These are phyloP conservation scores for Muscicapa comitata DNA, from an alignment of 2,797 vertebrate species.

Conservation along the genomic window DNA sequence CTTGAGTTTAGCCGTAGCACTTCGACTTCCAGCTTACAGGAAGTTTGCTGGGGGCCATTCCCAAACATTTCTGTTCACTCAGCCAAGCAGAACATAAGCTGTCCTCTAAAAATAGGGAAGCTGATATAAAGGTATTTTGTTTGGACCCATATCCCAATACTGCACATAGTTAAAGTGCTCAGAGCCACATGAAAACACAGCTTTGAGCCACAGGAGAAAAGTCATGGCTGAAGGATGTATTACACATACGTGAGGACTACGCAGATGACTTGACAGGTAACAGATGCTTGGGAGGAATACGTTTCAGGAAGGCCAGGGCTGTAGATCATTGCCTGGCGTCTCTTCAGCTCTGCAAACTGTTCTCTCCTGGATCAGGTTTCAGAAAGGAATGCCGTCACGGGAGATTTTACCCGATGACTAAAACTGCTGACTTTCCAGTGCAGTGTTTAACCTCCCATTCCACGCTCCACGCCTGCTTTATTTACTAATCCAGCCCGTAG, in stretches of 20 bases:
- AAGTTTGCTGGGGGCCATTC: not conserved
- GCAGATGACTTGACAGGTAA: not conserved
- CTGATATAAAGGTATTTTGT: not conserved
- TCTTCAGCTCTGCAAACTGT: not conserved
- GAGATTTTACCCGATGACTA: constrained; percentile 28
- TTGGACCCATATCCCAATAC: not conserved
- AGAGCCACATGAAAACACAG: not conserved
- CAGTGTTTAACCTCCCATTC: not conserved
- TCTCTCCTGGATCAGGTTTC: not conserved
- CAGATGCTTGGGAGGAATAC: constrained; percentile 30
- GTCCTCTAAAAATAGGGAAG: not conserved
- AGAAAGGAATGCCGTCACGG: not conserved
- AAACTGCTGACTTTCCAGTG: constrained; percentile 34
- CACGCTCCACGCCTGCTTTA: not conserved
- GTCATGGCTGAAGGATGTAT: constrained; percentile 49
- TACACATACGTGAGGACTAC: not conserved
- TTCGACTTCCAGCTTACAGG: not conserved
- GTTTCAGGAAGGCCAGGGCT: not conserved
- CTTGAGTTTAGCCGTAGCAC: not conserved
- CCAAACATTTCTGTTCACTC: not conserved
- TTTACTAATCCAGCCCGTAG: not conserved
- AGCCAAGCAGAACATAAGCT: not conserved
- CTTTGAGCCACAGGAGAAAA: constrained; percentile 20
- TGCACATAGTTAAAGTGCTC: not conserved
- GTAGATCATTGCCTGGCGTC: constrained; percentile 1